Conservation (phyloP, 2,888 invertebrate species). For the Drosophila meridiana region DNA sequence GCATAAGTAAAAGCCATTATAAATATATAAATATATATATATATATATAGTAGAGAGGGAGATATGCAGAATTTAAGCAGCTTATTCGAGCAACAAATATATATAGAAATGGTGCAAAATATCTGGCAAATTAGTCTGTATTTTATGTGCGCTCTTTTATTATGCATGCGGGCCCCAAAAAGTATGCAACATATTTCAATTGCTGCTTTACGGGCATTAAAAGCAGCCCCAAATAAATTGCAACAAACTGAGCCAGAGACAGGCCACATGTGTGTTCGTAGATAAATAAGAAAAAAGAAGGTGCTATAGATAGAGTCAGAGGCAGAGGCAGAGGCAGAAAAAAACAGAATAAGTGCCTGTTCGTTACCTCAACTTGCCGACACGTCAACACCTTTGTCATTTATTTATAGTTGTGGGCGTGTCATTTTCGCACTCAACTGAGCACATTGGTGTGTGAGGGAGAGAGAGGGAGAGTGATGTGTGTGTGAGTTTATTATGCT, state of each 20-base stretch:
- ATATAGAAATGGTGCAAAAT: slow-evolving; percentile 40
- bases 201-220: slow-evolving; percentile 43
- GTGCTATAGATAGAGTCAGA: slow-evolving; percentile 22
- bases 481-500: slow-evolving; percentile 30
- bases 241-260: slow-evolving; percentile 2
- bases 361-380: slow-evolving; percentile 18
- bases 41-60: background rate
- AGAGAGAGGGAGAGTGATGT: background rate
- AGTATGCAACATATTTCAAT: slow-evolving; percentile 58
- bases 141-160: slow-evolving; percentile 47
- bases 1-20: slow-evolving; percentile 12
- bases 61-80: slow-evolving; percentile 29
- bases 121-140: slow-evolving; percentile 65
- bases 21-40: slow-evolving; percentile 19
- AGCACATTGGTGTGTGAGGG: background rate
- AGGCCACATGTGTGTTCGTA: background rate
- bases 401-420: slow-evolving; percentile 69
- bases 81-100: slow-evolving; percentile 29
- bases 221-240: slow-evolving; percentile 55
- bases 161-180: slow-evolving; percentile 45
- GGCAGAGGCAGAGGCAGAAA: background rate
- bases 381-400: slow-evolving; percentile 60
- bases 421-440: slow-evolving; percentile 19
- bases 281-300: slow-evolving; percentile 23
- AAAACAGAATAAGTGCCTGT: slow-evolving; percentile 12